Evolutionary conservation across 2,888 invertebrate genomes (phyloP).

Genomic region (Incurvaria masculella): DNA sequence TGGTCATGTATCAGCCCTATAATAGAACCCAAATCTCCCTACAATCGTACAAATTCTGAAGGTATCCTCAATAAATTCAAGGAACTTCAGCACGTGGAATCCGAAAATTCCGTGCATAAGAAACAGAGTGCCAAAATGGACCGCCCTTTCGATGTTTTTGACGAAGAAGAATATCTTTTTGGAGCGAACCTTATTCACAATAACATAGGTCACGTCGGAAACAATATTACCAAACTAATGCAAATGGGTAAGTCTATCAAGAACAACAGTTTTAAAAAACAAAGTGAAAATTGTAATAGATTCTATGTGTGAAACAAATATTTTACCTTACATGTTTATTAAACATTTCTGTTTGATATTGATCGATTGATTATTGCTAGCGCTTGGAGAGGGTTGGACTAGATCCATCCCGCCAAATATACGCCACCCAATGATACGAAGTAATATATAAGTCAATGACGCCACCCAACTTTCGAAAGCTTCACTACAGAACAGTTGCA

Average conservation of each 20-base stretch:
- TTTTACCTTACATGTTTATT: no score
- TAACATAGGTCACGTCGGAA: conserved; percentile 46
- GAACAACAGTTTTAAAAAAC: background rate
- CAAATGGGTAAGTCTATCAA: conserved; percentile 34
- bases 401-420: no score
- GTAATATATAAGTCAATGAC: no score
- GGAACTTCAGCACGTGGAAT: conserved; percentile 36
- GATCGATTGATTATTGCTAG: no score
- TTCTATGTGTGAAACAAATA: background rate
- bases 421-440: no score
- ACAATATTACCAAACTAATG: conserved; percentile 40
- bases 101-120: conserved; percentile 27
- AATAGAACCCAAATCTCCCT: conserved; percentile 28
- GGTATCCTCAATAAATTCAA: conserved; percentile 33
- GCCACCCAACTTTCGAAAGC: no score
- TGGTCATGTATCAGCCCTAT: conserved; percentile 24
- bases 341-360: no score
- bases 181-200: conserved; percentile 43
- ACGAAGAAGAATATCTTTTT: conserved; percentile 46
- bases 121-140: conserved; percentile 31
- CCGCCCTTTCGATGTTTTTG: conserved; percentile 42
- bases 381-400: no score
- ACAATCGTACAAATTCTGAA: conserved; percentile 25
- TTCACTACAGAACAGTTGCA: no score
- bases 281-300: background rate